Percentiles rank a stretch among this genome's conserved stretches.
These are phyloP conservation scores for Cerastoderma edule DNA, from an alignment of 2,888 invertebrate species.

Conservation along the genomic window DNA sequence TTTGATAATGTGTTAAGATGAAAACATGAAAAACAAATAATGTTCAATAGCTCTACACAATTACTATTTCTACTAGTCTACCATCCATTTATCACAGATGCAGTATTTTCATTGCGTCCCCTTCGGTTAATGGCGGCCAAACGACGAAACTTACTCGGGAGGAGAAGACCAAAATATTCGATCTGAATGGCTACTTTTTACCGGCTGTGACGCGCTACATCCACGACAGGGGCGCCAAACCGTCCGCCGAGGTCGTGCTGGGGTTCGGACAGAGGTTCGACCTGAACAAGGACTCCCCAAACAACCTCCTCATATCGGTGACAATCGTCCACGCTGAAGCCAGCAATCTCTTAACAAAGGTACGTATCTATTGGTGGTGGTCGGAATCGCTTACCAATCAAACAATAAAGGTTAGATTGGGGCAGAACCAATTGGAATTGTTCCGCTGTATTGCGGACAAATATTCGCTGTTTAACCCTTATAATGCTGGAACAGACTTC, in stretches of 20 bases:
- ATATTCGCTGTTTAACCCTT: too few species aligned
- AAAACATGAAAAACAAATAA: too few species aligned
- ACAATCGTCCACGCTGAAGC: constrained; percentile 62
- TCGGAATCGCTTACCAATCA: too few species aligned
- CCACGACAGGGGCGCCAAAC: constrained; percentile 50
- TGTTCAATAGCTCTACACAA: too few species aligned
- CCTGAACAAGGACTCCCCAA: constrained; percentile 43
- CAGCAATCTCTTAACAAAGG: constrained; percentile 55
- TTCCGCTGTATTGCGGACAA: too few species aligned
- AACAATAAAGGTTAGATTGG: too few species aligned
- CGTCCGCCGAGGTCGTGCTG: constrained; percentile 64
- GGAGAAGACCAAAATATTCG: constrained; percentile 62
- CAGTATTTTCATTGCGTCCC: constrained; percentile 65
- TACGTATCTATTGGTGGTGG: too few species aligned
- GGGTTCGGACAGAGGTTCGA: constrained; percentile 72
- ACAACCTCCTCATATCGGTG: constrained; percentile 66
- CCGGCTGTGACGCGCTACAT: constrained; percentile 56
- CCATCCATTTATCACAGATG: constrained; percentile 58
- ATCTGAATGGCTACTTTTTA: constrained; percentile 61
- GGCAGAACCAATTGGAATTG: too few species aligned
- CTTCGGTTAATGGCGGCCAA: constrained; percentile 41
- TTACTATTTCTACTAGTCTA: too few species aligned
- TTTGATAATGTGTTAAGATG: too few species aligned
- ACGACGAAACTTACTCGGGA: constrained; percentile 64
- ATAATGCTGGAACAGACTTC: too few species aligned